These are phyloP conservation scores for Darevskia nairensis DNA, from an alignment of 2,797 vertebrate genomes.

Conservation along the genomic window DNA sequence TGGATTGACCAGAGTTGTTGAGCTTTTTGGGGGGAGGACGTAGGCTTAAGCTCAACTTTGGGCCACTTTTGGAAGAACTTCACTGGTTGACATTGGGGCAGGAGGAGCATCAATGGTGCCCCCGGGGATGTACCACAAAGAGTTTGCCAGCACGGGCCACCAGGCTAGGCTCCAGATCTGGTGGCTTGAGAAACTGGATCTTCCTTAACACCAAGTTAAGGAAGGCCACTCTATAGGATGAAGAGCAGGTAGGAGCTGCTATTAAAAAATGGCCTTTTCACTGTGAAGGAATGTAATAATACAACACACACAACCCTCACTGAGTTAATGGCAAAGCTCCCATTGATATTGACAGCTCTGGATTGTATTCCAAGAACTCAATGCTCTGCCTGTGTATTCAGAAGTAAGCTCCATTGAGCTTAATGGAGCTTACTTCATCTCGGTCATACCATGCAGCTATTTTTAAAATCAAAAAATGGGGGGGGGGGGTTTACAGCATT, in stretches of 20 bases:
- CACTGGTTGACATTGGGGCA: too few relatives aligned
- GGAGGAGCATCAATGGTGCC: too few relatives aligned
- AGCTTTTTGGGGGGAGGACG: too few relatives aligned
- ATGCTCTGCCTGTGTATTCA: background rate
- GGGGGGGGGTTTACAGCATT: constrained; percentile 36
- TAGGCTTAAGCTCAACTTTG: background rate
- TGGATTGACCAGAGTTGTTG: too few relatives aligned
- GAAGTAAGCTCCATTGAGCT: background rate
- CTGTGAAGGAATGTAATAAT: background rate
- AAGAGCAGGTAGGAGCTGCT: too few relatives aligned
- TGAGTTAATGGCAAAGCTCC: background rate
- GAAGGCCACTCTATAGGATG: background rate
- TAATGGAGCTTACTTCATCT: constrained; percentile 30
- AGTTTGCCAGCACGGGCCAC: too few relatives aligned
- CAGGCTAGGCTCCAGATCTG: too few relatives aligned
- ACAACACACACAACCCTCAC: too few relatives aligned
- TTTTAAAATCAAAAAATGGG: constrained; percentile 35
- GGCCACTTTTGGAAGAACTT: too few relatives aligned
- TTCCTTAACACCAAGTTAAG: too few relatives aligned
- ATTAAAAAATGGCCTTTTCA: background rate
- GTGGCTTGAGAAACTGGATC: too few relatives aligned
- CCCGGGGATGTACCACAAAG: too few relatives aligned
- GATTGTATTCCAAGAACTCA: background rate
- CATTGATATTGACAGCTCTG: background rate
- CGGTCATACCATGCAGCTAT: constrained; percentile 41